Evolutionary conservation across 2,113 vertebrate species (phyloP).

Genomic region (Platycercus adscitus): DNA sequence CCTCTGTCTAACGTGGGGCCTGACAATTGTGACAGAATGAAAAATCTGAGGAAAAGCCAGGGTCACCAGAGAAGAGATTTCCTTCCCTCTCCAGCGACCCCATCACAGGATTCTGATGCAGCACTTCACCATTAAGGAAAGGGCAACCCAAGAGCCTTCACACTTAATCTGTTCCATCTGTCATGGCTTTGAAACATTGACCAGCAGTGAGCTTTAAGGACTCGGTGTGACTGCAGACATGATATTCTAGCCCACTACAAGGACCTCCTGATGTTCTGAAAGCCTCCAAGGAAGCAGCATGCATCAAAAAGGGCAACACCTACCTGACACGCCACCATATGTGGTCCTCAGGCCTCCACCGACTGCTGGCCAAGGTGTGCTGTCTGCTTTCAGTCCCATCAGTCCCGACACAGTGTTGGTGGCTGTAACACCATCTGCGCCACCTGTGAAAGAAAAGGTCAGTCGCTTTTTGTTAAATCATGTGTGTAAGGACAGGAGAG

Average conservation of each 20-base stretch:
- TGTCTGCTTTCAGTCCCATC: constrained; percentile 88
- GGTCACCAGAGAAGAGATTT: constrained; percentile 47
- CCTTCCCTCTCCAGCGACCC: constrained; percentile 49
- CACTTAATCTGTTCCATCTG: constrained; percentile 80
- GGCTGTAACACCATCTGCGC: constrained; percentile 92
- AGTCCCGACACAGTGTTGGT: constrained; percentile 94
- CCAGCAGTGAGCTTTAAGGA: constrained; percentile 61
- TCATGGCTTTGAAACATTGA: constrained; percentile 76
- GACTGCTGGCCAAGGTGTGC: constrained; percentile 89
- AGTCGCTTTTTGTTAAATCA: neutral
- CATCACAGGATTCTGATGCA: constrained; percentile 37
- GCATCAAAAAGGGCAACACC: constrained; percentile 75
- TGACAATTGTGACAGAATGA: constrained; percentile 64
- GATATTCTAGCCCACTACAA: constrained; percentile 42
- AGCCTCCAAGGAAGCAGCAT: constrained; percentile 50
- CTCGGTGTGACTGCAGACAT: constrained; percentile 29
- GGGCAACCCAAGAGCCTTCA: constrained; percentile 74
- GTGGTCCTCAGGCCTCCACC: constrained; percentile 79
- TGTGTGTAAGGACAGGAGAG: neutral
- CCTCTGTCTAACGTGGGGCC: constrained; percentile 50
- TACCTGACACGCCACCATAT: constrained; percentile 90
- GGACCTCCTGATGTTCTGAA: constrained; percentile 59
- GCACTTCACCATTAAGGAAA: constrained; percentile 61
- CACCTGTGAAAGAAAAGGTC: constrained; percentile 76
- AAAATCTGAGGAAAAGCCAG: constrained; percentile 61